Percentiles rank a stretch among this genome's conserved stretches.
Evolutionary conservation across 2,888 invertebrate species (phyloP).

Genomic region (Subacronicta megacephala): DNA sequence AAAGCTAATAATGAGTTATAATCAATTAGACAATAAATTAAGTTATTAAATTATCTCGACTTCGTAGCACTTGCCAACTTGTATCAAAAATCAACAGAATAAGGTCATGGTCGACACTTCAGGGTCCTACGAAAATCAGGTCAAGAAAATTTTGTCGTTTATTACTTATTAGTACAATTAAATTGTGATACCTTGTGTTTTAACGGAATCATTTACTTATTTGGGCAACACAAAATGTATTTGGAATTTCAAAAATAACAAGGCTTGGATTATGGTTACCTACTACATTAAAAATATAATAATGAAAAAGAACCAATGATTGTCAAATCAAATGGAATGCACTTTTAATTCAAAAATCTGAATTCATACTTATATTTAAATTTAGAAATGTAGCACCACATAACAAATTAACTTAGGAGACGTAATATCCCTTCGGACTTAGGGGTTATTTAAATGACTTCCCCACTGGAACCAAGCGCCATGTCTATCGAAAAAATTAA

Average conservation of each 20-base stretch:
- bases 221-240: too few species aligned
- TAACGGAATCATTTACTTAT: too few species aligned
- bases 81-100: constrained; percentile 23
- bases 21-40: constrained; percentile 29
- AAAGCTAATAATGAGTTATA: too few species aligned
- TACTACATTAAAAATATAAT: too few species aligned
- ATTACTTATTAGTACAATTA: constrained; percentile 11
- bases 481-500: constrained; percentile 64
- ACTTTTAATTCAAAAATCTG: background rate
- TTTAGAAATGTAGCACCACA: constrained; percentile 36
- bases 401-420: constrained; percentile 61
- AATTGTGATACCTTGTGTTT: constrained; percentile 7
- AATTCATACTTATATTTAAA: constrained; percentile 19
- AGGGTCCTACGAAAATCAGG: constrained; percentile 42
- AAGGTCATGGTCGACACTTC: constrained; percentile 37
- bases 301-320: too few species aligned
- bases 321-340: background rate
- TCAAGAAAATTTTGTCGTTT: constrained; percentile 36
- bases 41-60: constrained; percentile 31
- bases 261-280: too few species aligned
- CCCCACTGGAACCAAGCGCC: constrained; percentile 55
- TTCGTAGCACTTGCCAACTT: constrained; percentile 32
- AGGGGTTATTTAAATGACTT: constrained; percentile 67
- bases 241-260: too few species aligned
- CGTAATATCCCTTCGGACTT: constrained; percentile 62